Evolutionary conservation across 2,113 vertebrate genomes (phyloP), one percentile per base, ranked within the genome.

Genomic region (Ploceus nigricollis): DNA sequence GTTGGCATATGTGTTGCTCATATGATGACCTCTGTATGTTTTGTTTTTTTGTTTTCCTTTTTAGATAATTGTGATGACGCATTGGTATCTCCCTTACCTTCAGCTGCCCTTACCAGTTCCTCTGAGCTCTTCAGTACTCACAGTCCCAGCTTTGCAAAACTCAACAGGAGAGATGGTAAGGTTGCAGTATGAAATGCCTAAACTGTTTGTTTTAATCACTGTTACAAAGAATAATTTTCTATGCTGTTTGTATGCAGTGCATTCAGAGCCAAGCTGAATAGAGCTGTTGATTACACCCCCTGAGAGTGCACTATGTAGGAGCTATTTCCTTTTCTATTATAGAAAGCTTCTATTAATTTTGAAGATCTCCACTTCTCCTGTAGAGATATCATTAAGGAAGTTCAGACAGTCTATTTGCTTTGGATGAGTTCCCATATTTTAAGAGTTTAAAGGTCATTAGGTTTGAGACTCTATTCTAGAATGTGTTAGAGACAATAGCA

Each of bases 121-220:
- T 99, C 99, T 25, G 98, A 98, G 82, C 84, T 99, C 89, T 98
- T 97, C 54, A 97, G 96, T 90, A 97, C 97, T 53, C 98, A 98
- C 17, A 98, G 98, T 39, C 96, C 98, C 13, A 98, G 98, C 94
- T 99, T 98, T 82, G 99, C 98, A 50, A 99, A 99, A 82, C 98
- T 99, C 94, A 99, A 99, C 98, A 98, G 98, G 31, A 96, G 98
- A 98, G 98, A 99, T 90, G 99, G 99, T 99, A 97, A 98, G 98
- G 77, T 78, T 66, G 63, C 35, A 69, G 11, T 31, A 31, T 70
- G 19, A 89, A 93, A 60, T 79, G 23, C 33, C 47, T 93, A 70
- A 89, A 82, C 45, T 91, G 27, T 45, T 80, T 2, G 37, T 93
- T 87, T 90, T 72, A 94, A 76, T 40, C 19, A n/a, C 35, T 39